Percentiles rank a stretch among this genome's conserved stretches.
Evolutionary conservation across 2,888 invertebrate genomes (phyloP).

Genomic region (Marronus borbonicus): DNA sequence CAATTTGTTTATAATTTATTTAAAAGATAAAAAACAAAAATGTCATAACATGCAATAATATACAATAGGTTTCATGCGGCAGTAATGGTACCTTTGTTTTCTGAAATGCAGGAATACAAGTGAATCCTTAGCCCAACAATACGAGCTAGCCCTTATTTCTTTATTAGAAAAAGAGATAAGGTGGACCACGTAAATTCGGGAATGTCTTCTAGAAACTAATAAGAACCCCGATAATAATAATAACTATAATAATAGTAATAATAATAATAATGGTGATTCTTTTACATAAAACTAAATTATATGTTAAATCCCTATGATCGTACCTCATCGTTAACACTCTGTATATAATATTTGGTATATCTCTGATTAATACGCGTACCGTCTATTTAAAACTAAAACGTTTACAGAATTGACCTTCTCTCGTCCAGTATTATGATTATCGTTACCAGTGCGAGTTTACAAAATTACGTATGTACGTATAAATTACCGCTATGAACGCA

Average conservation of each 20-base stretch:
- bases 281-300: too few species aligned
- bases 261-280: too few species aligned
- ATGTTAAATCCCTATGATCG: too few species aligned
- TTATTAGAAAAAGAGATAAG: too few species aligned
- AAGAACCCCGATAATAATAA: background rate
- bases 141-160: too few species aligned
- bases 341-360: background rate
- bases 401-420: background rate
- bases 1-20: conserved; percentile 8
- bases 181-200: too few species aligned
- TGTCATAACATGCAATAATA: background rate
- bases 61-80: background rate
- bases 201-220: background rate
- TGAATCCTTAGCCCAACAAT: too few species aligned
- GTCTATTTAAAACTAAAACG: background rate
- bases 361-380: background rate
- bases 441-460: background rate
- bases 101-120: background rate
- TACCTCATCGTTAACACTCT: too few species aligned
- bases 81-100: background rate
- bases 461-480: background rate
- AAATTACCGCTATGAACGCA: conserved; percentile 2
- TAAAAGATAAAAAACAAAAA: background rate
- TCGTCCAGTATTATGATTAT: background rate
- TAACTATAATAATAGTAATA: too few species aligned